Conservation (phyloP, 2,113 vertebrate genomes). For the Dendrocopos noguchii region DNA sequence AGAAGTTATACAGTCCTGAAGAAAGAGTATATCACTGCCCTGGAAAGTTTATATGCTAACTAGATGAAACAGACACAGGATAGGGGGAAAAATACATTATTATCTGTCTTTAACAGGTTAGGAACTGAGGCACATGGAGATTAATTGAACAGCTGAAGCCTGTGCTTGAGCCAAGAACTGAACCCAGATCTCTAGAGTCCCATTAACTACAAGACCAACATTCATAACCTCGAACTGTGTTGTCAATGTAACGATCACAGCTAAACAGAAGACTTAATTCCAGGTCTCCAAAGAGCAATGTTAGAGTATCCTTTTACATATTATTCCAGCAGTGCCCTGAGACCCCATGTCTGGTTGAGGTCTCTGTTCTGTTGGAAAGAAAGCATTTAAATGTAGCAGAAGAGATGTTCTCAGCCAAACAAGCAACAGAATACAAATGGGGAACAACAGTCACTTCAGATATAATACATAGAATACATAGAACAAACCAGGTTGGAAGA, state of each 20-base stretch:
- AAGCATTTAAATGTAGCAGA: neutral
- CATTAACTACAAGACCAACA: conserved; percentile 8
- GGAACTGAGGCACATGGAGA: neutral
- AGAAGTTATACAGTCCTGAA: neutral
- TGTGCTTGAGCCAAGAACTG: neutral
- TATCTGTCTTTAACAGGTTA: neutral
- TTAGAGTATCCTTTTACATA: neutral
- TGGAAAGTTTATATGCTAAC: neutral
- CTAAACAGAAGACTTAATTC: conserved; percentile 27
- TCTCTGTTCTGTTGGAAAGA: neutral
- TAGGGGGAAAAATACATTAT: neutral
- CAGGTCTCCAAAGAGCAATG: conserved; percentile 2
- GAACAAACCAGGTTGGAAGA: no score
- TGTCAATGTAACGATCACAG: conserved; percentile 10
- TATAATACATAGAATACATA: no score
- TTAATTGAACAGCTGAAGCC: neutral
- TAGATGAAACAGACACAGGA: neutral
- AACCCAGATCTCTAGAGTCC: conserved; percentile 11
- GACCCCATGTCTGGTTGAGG: neutral
- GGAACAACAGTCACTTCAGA: neutral
- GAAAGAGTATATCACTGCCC: neutral
- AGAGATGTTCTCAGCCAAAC: neutral
- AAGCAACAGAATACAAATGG: neutral
- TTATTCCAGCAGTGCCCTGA: neutral
- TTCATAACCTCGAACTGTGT: neutral